These are phyloP conservation scores for Nasonia longicornis DNA, from an alignment of 1,140 invertebrate genomes.

Conservation along the genomic window DNA sequence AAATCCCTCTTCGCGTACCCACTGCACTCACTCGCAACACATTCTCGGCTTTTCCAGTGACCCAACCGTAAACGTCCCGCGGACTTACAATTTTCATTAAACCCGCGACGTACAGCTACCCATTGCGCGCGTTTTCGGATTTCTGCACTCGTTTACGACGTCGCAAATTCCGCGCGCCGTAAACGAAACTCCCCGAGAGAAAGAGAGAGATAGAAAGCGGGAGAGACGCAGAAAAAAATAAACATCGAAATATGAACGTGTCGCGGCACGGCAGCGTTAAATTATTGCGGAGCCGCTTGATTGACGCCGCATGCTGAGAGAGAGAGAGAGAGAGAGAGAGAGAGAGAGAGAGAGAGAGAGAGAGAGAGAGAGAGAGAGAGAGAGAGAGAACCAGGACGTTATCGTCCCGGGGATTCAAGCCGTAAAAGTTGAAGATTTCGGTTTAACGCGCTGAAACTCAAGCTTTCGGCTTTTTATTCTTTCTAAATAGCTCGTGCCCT, in stretches of 20 bases:
- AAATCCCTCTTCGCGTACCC: too few species aligned
- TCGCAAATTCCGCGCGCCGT: conserved; percentile 16
- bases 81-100: conserved; percentile 39
- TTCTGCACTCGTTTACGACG: conserved; percentile 35
- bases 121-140: conserved; percentile 21
- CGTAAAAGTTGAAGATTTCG: not conserved
- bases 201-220: not conserved
- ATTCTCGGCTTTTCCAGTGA: not conserved
- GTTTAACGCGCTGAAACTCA: not conserved
- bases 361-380: too few species aligned
- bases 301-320: conserved; percentile 24
- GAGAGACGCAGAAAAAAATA: not conserved
- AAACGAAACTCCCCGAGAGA: conserved; percentile 12
- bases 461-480: not conserved
- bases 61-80: conserved; percentile 19
- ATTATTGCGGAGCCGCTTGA: conserved; percentile 27
- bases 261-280: not conserved
- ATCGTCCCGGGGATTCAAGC: not conserved
- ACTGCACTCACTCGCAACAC: too few species aligned
- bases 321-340: not conserved
- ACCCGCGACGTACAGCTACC: not conserved
- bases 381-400: not conserved
- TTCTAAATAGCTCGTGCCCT: not conserved
- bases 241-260: conserved; percentile 33
- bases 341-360: not conserved